Percentiles rank a stretch among this genome's conserved stretches.
These are phyloP conservation scores for Polylopha cassiicola DNA, from an alignment of 2,888 invertebrate genomes.

Conservation along the genomic window DNA sequence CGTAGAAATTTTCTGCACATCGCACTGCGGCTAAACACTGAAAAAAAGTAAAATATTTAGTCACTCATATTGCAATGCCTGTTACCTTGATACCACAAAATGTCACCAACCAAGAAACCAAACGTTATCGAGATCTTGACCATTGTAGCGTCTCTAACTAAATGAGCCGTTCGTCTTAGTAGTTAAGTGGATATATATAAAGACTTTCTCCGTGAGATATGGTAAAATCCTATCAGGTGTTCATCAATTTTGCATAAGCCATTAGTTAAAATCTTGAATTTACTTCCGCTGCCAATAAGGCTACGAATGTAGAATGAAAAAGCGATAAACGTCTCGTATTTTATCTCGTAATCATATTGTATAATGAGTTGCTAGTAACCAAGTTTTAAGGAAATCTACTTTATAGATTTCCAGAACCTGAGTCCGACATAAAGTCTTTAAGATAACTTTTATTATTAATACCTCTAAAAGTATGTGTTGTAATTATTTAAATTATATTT, in stretches of 20 bases:
- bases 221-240: constrained; percentile 31
- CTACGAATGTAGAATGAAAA: constrained; percentile 4
- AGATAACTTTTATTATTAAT: too few species aligned
- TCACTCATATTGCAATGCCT: too few species aligned
- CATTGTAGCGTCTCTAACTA: constrained; percentile 28
- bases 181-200: constrained; percentile 48
- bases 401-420: too few species aligned
- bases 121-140: constrained; percentile 35
- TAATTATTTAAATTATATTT: too few species aligned
- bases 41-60: constrained; percentile 1
- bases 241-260: constrained; percentile 50
- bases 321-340: constrained; percentile 6
- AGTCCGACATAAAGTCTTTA: too few species aligned
- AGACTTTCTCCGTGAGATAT: constrained; percentile 48
- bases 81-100: constrained; percentile 2
- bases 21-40: constrained; percentile 7
- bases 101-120: constrained; percentile 40
- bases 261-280: constrained; percentile 34
- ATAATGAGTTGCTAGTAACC: too few species aligned
- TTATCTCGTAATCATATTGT: constrained; percentile 2
- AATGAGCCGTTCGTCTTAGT: constrained; percentile 35
- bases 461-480: too few species aligned
- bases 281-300: constrained; percentile 34
- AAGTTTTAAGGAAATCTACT: too few species aligned
- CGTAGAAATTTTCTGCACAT: constrained; percentile 2